A percentile compares a stretch with the other conserved stretches of the same genome.
phyloP scores from a whole-genome alignment of 1,140 invertebrate species.

The Apocrypta bakeri region DNA sequence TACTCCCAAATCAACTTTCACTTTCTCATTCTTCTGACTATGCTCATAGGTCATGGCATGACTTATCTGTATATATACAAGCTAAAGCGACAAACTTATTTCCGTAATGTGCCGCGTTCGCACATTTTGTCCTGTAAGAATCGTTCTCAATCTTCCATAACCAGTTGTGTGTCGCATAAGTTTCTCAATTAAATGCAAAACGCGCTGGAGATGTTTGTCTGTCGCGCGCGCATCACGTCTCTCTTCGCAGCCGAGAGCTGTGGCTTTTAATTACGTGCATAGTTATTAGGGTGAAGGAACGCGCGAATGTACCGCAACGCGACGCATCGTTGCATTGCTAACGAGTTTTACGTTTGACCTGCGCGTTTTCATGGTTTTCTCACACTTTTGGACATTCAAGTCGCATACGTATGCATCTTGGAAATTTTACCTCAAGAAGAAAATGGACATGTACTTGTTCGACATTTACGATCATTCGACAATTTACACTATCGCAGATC shows the following conservation, averaged over 20 bases:
- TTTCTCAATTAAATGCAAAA: slow-evolving; percentile 47
- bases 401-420: no score
- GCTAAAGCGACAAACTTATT: no score
- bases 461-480: background rate
- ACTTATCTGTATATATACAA: no score
- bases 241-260: background rate
- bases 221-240: background rate
- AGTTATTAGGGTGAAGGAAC: slow-evolving; percentile 13
- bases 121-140: background rate
- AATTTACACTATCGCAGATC: background rate
- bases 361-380: background rate
- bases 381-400: no score
- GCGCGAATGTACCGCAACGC: background rate
- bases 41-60: no score
- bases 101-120: background rate
- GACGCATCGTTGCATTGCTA: background rate
- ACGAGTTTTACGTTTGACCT: background rate
- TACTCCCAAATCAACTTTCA: no score
- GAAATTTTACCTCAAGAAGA: no score
- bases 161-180: background rate
- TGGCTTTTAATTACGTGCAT: slow-evolving; percentile 51
- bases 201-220: slow-evolving; percentile 28
- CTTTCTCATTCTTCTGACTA: no score
- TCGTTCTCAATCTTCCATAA: background rate
- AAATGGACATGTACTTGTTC: no score